Conservation (phyloP, 2,888 invertebrate genomes). For the Callosobruchus maculatus region DNA sequence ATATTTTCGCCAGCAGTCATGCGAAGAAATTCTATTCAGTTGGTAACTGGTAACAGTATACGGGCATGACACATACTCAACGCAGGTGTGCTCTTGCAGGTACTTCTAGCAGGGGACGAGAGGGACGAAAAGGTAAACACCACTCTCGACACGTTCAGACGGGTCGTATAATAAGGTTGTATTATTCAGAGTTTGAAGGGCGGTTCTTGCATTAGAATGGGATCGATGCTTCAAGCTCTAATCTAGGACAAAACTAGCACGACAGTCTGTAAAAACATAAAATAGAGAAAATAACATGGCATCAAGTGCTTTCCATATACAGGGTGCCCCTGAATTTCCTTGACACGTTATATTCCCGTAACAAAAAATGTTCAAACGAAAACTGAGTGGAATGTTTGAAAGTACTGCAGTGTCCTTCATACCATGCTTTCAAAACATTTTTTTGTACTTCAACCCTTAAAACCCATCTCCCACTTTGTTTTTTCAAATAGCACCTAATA, state of each 20-base stretch:
- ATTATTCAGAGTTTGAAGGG: not conserved
- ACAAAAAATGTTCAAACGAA: no score
- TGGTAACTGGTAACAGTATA: conserved; percentile 26
- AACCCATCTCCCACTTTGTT: no score
- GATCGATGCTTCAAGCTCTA: not conserved
- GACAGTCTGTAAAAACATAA: no score
- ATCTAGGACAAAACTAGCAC: not conserved
- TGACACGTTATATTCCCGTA: no score
- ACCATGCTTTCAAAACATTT: no score
- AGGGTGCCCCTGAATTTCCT: no score
- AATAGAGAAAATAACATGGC: no score
- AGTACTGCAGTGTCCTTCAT: no score
- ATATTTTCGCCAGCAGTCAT: conserved; percentile 13
- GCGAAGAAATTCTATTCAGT: conserved; percentile 9
- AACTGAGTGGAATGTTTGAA: no score
- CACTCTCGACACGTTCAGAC: conserved; percentile 1
- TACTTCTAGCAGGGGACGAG: conserved; percentile 20
- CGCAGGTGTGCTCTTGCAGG: conserved; percentile 38
- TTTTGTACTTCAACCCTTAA: no score
- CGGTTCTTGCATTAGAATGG: not conserved
- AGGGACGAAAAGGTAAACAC: conserved; percentile 18
- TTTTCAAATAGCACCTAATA: no score
- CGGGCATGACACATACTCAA: conserved; percentile 35
- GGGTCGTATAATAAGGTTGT: not conserved
- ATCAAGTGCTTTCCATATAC: no score